Conservation (phyloP, 2,797 vertebrate genomes). For the Schizopygopsis malacanthus region DNA sequence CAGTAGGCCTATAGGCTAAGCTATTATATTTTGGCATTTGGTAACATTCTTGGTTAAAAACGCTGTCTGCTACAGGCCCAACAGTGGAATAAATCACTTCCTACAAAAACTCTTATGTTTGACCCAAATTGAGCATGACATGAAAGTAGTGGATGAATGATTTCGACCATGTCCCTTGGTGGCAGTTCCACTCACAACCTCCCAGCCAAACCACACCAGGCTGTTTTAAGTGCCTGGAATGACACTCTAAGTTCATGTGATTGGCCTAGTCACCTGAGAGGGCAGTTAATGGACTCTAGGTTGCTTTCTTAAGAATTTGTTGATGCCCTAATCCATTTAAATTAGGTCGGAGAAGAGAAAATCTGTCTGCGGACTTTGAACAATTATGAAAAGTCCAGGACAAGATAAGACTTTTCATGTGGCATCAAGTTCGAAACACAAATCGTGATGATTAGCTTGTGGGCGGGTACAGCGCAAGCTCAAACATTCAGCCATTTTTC, state of each 20-base stretch:
- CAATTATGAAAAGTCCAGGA: conserved; percentile 21
- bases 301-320: conserved; percentile 29
- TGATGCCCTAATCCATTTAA: conserved; percentile 24
- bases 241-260: conserved; percentile 19
- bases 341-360: neutral
- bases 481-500: neutral
- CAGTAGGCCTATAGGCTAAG: neutral
- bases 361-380: conserved; percentile 10
- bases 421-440: neutral
- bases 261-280: conserved; percentile 41
- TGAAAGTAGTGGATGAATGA: conserved; percentile 24
- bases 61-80: neutral
- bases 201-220: conserved; percentile 27
- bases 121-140: conserved; percentile 13
- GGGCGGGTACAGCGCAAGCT: neutral
- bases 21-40: neutral
- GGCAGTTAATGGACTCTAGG: conserved; percentile 15
- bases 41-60: conserved; percentile 5
- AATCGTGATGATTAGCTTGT: neutral
- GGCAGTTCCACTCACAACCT: conserved; percentile 3
- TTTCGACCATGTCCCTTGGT: conserved; percentile 18
- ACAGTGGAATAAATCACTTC: conserved; percentile 13
- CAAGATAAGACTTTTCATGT: neutral
- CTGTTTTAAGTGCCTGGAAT: conserved; percentile 24
- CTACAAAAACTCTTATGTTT: neutral